Evolutionary conservation across 2,888 invertebrate genomes (phyloP), one percentile per base, ranked within the genome.

Genomic region (Anarsia innoxiella): DNA sequence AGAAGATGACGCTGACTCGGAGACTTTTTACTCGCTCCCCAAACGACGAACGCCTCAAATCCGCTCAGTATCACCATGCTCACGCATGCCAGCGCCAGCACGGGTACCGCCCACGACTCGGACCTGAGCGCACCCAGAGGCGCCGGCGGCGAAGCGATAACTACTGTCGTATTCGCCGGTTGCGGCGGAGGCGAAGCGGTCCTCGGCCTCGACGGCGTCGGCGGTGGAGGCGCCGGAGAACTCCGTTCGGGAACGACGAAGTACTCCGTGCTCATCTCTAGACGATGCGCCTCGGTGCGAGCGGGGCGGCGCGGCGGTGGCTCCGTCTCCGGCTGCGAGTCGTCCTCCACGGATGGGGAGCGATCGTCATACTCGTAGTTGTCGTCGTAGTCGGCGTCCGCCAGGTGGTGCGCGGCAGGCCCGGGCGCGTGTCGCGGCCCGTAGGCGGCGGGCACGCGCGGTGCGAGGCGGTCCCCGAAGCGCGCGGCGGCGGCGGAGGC

Each of bases 101-200:
- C 89, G 1, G 96, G 96, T 48, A 96, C 90, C 23, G 96, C 95
- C 97, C 97, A 97, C 12, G 93, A 88, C 66, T 95, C 94, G 48
- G 90, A 86, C 37, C 93, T 86, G 32, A 91, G 71, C 35, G 88
- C 75, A 3, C 75, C 70, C 5, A 65, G 66, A 31, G 65, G 53
- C 4, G 65, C 61, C 37, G n/a, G n/a, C n/a, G 72, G 42, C 19
- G 23, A 12, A 11, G 16, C 16, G 10, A 53, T 43, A 50, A 59
- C 49, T 35, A 64, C 47, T 40, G 72, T 63, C 33, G 70, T 51
- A 51, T 76, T 75, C 3, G 45, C 34, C 45, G 51, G 76, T 54
- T 50, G 65, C 23, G 55, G 58, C 9, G 63, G 49, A 12, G 58
- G 50, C n/a, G 60, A 64, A 41, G 53, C 60, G 46, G 48, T 68